Conservation (phyloP, 2,797 vertebrate genomes). For the Chaunax sp. region DNA sequence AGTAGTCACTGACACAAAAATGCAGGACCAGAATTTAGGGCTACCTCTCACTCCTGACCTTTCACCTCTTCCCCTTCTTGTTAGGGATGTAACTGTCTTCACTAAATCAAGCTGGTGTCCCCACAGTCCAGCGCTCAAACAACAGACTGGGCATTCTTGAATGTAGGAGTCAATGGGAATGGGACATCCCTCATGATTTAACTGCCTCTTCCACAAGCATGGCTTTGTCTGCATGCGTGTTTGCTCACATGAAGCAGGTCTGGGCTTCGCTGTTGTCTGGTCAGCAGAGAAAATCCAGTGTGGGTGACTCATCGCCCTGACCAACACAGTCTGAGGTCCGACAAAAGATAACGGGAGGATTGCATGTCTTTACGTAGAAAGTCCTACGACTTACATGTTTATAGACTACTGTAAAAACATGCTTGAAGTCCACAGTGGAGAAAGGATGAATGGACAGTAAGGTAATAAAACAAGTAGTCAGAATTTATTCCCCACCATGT, state of each 20-base stretch:
- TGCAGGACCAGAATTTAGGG: slow-evolving; percentile 48
- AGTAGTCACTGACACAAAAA: slow-evolving; percentile 52
- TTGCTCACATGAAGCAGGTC: slow-evolving; percentile 54
- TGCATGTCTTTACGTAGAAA: slow-evolving; percentile 11
- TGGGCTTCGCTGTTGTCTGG: slow-evolving; percentile 29
- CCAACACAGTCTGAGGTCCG: slow-evolving; percentile 21
- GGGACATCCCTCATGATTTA: slow-evolving; percentile 54
- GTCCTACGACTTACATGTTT: background rate
- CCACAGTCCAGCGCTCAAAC: slow-evolving; percentile 35
- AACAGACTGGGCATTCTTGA: slow-evolving; percentile 58
- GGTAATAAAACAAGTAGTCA: slow-evolving; percentile 30
- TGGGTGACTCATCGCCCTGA: slow-evolving; percentile 41
- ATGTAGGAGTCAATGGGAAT: slow-evolving; percentile 49
- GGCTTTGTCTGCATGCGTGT: slow-evolving; percentile 57
- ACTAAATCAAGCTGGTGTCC: slow-evolving; percentile 60
- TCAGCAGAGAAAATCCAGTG: slow-evolving; percentile 40
- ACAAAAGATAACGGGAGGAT: slow-evolving; percentile 29
- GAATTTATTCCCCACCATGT: slow-evolving; percentile 38
- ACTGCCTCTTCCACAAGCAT: slow-evolving; percentile 50
- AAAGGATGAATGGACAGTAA: slow-evolving; percentile 38
- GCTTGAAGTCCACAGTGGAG: slow-evolving; percentile 12
- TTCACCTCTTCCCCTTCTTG: slow-evolving; percentile 57
- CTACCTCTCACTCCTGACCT: slow-evolving; percentile 53
- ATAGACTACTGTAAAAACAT: slow-evolving; percentile 13
- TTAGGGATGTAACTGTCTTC: slow-evolving; percentile 49